These are phyloP conservation scores for Oreotrochilus melanogaster DNA, from an alignment of 2,113 vertebrate genomes.

Conservation along the genomic window DNA sequence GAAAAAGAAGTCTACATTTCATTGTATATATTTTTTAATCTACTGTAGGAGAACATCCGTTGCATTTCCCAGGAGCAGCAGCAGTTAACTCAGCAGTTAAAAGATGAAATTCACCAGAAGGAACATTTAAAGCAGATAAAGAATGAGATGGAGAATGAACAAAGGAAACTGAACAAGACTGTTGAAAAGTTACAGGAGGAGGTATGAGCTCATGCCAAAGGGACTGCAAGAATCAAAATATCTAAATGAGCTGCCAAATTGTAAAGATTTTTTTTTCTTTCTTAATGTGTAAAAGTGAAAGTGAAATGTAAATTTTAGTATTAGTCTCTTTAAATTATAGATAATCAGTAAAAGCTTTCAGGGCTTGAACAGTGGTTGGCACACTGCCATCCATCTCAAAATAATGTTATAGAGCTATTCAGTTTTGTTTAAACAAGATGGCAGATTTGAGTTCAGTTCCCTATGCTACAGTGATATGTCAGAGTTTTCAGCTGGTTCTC, in stretches of 20 bases:
- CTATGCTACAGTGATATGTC: not conserved
- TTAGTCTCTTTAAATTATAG: not conserved
- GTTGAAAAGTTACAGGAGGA: conserved; percentile 94
- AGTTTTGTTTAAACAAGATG: not conserved
- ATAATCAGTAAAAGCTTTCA: not conserved
- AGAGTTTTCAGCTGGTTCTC: not conserved
- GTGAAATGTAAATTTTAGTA: not conserved
- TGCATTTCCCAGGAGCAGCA: conserved; percentile 82
- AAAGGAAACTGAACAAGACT: conserved; percentile 84
- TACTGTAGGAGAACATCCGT: conserved; percentile 82
- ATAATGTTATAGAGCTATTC: not conserved
- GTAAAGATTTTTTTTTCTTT: not conserved
- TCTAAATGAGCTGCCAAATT: not conserved
- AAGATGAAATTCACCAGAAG: conserved; percentile 88
- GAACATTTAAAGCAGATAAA: conserved; percentile 90
- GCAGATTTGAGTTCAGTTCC: not conserved
- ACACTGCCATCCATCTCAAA: not conserved
- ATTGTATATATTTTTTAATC: not conserved
- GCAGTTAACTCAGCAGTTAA: conserved; percentile 83
- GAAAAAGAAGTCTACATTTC: not conserved
- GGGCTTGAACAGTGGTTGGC: not conserved
- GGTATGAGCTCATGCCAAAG: conserved; percentile 70
- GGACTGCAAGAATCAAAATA: not conserved
- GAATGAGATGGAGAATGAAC: conserved; percentile 89
- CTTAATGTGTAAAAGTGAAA: not conserved